phyloP scores from a whole-genome alignment of 1,140 invertebrate species.

The Euglossa dilemma region DNA sequence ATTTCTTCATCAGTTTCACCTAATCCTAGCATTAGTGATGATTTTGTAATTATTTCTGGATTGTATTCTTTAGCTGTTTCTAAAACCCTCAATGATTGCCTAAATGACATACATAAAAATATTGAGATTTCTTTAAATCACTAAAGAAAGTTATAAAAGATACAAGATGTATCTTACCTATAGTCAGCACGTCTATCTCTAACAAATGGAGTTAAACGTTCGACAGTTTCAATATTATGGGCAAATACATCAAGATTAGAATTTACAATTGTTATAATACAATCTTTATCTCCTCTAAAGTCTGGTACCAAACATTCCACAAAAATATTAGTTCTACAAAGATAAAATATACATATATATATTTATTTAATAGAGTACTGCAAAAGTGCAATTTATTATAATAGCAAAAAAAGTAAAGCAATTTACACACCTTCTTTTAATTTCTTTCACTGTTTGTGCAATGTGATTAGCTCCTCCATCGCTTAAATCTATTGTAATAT shows the following conservation, averaged over 20 bases:
- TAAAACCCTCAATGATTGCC: constrained; percentile 93
- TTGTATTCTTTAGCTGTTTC: constrained; percentile 91
- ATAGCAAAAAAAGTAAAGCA: constrained; percentile 18
- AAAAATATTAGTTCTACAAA: constrained; percentile 89
- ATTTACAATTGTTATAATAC: constrained; percentile 89
- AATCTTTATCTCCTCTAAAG: constrained; percentile 92
- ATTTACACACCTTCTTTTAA: constrained; percentile 85
- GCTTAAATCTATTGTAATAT: constrained; percentile 86
- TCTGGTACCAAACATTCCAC: constrained; percentile 99
- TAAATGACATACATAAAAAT: constrained; percentile 70
- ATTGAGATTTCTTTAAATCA: constrained; percentile 3
- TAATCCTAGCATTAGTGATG: constrained; percentile 98
- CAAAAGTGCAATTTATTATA: not conserved
- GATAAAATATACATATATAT: constrained; percentile 37
- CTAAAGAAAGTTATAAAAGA: not conserved
- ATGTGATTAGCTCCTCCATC: constrained; percentile 97
- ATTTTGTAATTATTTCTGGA: constrained; percentile 95
- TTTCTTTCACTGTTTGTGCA: constrained; percentile 93
- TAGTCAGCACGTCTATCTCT: constrained; percentile 94
- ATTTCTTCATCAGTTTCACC: constrained; percentile 97
- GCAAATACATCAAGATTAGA: constrained; percentile 97
- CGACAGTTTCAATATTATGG: constrained; percentile 98
- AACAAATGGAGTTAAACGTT: constrained; percentile 93
- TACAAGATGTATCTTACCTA: constrained; percentile 73
- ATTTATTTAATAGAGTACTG: constrained; percentile 7